Base-by-base conservation (phyloP, 2,888 invertebrate genomes). In the Pemphredon lugubris region DNA sequence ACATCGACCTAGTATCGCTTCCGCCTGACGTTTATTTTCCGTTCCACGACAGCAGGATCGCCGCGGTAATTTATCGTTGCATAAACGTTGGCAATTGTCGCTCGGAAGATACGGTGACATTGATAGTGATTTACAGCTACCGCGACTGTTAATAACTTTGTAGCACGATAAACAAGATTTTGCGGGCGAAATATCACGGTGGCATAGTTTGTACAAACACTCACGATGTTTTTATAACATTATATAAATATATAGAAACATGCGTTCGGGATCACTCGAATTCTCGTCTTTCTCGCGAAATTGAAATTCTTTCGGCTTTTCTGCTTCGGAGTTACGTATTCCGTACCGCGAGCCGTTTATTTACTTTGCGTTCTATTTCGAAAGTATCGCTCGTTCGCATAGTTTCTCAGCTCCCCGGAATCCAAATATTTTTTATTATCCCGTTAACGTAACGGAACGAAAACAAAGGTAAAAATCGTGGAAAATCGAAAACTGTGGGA, bases 311-410 rank as follows among this genome's bases (percentile, higher is more conserved):
- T 30, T 2, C 1, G 2, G 9, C 9, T 30, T 30, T 21, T 13
- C 50, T 2, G 2, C 7, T 21, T 30, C 44, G n/a, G 37, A 20
- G 54, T 64, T 64, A 48, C 21, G 7, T 26, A 14, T 67, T 67
- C 47, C 1, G 47, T 34, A 40, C 40, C 16, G 11, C 13, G 50
- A 37, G 4, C 32, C 48, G 68, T 44, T 67, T 70, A 60, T 70
- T 68, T 69, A 57, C 50, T 45, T 39, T 14, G 16, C 16, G 63
- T 40, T 53, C 51, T 57, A 59, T 30, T 67, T 66, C 26, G 37
- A 37, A 30, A 16, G 16, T 18, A 45, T 57, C 34, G 23, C 11
- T 1, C 34, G 55, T 20, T 70, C 23, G 9, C n/a, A 18, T 30
- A 42, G 9, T 34, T 39, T 26, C 26, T 26, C 26, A n/a, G n/a